Percentiles rank a stretch among this genome's conserved stretches.
Evolutionary conservation across 2,888 invertebrate species (phyloP).

Genomic region (Latrodectus hesperus): DNA sequence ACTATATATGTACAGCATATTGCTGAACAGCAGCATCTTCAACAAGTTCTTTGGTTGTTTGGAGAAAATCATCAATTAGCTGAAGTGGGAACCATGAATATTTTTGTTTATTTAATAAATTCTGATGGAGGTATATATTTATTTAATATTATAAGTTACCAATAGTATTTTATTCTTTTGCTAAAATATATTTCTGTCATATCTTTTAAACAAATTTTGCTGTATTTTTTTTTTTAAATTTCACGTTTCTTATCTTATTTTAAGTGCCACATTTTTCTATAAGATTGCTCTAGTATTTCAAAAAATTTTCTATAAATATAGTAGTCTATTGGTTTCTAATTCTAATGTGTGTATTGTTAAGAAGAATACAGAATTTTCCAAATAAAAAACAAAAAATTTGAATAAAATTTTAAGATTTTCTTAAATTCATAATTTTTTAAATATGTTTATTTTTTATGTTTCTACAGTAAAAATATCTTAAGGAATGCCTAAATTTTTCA

Average conservation of each 20-base stretch:
- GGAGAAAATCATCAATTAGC: conserved; percentile 94
- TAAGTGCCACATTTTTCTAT: no score
- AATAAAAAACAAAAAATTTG: no score
- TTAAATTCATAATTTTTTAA: no score
- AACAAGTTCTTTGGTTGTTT: conserved; percentile 97
- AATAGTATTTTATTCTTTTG: not conserved
- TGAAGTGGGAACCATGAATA: conserved; percentile 99
- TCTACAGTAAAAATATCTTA: no score
- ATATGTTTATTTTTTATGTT: no score
- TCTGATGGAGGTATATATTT: conserved; percentile 85
- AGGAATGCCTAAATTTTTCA: no score
- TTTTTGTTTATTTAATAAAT: conserved; percentile 88
- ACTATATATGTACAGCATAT: conserved; percentile 78
- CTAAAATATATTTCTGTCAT: not conserved
- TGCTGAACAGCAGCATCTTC: conserved; percentile 87
- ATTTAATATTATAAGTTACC: not conserved
- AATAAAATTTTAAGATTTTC: no score
- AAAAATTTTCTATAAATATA: no score
- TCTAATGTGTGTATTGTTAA: no score
- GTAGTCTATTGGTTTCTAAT: no score
- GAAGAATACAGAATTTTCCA: no score
- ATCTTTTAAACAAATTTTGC: not conserved
- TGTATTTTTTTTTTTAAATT: not conserved
- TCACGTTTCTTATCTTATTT: not conserved
- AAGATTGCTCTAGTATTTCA: no score